Base-by-base conservation (phyloP, 2,797 vertebrate species). In the Siniperca obscura region DNA sequence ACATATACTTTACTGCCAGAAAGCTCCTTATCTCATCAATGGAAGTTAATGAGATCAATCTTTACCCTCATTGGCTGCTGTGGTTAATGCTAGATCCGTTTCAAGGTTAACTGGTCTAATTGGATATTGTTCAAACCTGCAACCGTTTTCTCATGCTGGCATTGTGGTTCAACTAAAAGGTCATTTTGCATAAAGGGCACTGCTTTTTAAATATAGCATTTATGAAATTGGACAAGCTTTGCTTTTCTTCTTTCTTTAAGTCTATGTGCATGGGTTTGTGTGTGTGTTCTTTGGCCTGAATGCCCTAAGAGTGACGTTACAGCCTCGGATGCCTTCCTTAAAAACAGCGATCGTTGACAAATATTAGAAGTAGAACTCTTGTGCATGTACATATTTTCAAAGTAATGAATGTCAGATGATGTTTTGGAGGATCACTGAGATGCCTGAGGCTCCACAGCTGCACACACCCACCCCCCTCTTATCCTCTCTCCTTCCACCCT, bases 391-490 rank as follows among this genome's bases (percentile, higher is more conserved):
- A 88, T 85, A 89, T 87, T 89, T 91, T 90, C 79, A 87, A 88
- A 90, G 81, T 85, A 87, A 83, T 89, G 74, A 83, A 83, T 83
- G 87, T 91, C 91, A 91, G 77, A 90, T 82, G 87, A 92, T 92
- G 90, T 92, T 92, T 87, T 91, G 81, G 83, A 90, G 77, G 86
- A 91, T 89, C 82, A 83, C 73, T 73, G 34, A 46, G 75, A 89
- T 44, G 91, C 93, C 91, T 78, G 57, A 66, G 92, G 93, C 90
- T 87, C 74, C 85, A 86, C 91, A 93, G 82, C 92, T 91, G 91
- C 84, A 90, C 78, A 76, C 82, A 57, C 80, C 79, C 76, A 46
- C 74, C 59, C 77, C 77, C 60, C 36, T 67, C 80, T 71, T 50
- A 78, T 89, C 84, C 82, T 86, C 84, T 82, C 85, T 88, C 71